These are phyloP conservation scores for Grammomys surdaster DNA, from an alignment of 2,113 vertebrate species.

Conservation along the genomic window DNA sequence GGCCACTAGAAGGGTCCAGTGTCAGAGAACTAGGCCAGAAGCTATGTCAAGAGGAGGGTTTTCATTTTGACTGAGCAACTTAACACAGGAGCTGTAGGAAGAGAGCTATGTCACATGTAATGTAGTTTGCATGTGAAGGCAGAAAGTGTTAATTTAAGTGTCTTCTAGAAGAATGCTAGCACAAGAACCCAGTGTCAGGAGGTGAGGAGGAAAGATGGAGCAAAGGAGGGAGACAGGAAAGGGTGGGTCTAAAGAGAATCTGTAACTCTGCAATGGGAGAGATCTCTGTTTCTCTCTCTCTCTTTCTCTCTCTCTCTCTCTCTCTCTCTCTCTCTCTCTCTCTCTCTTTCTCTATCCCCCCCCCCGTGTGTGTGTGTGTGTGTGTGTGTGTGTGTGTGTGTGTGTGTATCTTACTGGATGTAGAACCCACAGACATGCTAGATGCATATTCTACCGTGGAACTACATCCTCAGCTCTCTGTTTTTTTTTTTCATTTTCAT, in stretches of 20 bases:
- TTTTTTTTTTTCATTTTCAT: not conserved
- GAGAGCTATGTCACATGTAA: not conserved
- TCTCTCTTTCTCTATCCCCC: not conserved
- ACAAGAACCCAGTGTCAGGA: not conserved
- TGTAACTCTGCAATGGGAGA: not conserved
- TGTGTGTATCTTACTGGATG: not conserved
- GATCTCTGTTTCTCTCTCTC: not conserved
- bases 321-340: not conserved
- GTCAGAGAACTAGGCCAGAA: not conserved
- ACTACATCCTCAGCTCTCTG: not conserved
- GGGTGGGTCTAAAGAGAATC: not conserved
- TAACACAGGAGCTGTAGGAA: not conserved
- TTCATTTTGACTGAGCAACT: not conserved
- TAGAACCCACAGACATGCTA: not conserved
- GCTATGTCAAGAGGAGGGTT: not conserved
- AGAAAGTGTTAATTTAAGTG: not conserved
- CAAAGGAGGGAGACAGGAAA: not conserved
- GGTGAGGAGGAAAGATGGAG: rapidly evolving
- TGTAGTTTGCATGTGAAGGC: not conserved
- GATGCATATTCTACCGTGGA: not conserved
- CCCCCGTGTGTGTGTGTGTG: not conserved
- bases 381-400: not conserved
- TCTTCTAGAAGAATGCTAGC: not conserved
- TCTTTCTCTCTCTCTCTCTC: not conserved
- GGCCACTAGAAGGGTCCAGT: rapidly evolving